A percentile compares a stretch with the other conserved stretches of the same genome.
These are phyloP conservation scores for Unio pictorum DNA, from an alignment of 2,888 invertebrate genomes.

Conservation along the genomic window DNA sequence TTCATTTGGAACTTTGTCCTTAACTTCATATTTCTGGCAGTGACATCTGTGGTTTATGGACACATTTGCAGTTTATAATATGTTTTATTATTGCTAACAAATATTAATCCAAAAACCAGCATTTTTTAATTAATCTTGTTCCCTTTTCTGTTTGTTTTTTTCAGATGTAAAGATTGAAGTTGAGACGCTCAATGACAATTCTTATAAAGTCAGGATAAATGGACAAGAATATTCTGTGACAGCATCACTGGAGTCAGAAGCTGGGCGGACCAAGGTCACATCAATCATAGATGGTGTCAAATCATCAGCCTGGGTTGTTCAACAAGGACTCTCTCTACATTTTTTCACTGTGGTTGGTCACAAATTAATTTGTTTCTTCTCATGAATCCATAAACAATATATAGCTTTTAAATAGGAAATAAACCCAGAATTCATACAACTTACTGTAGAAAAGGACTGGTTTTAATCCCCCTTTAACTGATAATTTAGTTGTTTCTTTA, in stretches of 20 bases:
- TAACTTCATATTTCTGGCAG: no score
- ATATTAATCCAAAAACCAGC: no score
- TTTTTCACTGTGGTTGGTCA: slow-evolving; percentile 75
- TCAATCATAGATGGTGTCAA: slow-evolving; percentile 74
- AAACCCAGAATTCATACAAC: no score
- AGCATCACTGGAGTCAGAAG: slow-evolving; percentile 45
- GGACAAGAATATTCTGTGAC: slow-evolving; percentile 44
- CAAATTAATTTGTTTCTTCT: not conserved
- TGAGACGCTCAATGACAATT: slow-evolving; percentile 37
- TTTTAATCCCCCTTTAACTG: no score
- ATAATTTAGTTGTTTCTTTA: no score
- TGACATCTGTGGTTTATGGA: no score
- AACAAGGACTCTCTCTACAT: slow-evolving; percentile 76
- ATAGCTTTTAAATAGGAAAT: no score
- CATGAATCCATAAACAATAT: no score
- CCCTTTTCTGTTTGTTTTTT: slow-evolving; percentile 4
- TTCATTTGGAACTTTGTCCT: no score
- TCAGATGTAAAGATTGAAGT: slow-evolving; percentile 55
- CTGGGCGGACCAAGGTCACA: slow-evolving; percentile 50
- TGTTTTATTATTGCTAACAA: no score
- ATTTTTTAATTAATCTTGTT: not conserved
- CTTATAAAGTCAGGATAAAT: slow-evolving; percentile 42
- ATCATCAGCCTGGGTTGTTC: slow-evolving; percentile 76
- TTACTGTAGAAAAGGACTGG: no score
- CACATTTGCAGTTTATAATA: no score